Base-by-base conservation (phyloP, 1,140 invertebrate species). In the Sitodiplosis mosellana region DNA sequence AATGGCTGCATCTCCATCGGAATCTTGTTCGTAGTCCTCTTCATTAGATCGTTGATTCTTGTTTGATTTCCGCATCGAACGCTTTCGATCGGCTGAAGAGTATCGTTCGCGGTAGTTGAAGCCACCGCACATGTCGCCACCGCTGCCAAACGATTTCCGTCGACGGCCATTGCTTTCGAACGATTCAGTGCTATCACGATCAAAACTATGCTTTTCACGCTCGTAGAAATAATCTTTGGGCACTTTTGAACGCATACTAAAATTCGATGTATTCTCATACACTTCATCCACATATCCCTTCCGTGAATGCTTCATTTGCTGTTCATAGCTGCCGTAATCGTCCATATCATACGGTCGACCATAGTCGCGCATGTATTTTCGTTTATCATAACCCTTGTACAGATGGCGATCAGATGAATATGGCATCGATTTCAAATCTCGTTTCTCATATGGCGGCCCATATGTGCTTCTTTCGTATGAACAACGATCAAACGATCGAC, bases 101-200 rank as follows among this genome's bases (percentile, higher is more conserved):
- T 54, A 53, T 33, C 59, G 51, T 49, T 58, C 60, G 1, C 63
- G 56, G 42, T 59, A 64, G 10, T 64, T 62, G 38, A 62, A 59
- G 0, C 61, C 56, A 40, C 60, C 61, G 19, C 63, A 62, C 34
- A 60, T 49, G 36, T 60, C 63, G 19, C 63, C 62, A 22, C 59
- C 61, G 38, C 60, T 64, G 43, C 60, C 62, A 33, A 64, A 64
- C 48, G 59, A 64, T 6, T 59, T 59, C 10, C 58, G 46, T 2
- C 62, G 48, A 1, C 62, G 51, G 1, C 54, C 52, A n/a, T 54
- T 53, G 33, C 62, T 62, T 48, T 63, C 63, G 27, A 55, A 63
- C 2, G 63, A 65, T n/a, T 64, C 63, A 1, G 61, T 54, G 41
- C 62, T 64, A 33, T 64, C 61, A 1, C 61, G 58, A 51, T 64